These are phyloP conservation scores for Petrocephalus microphthalmus DNA, from an alignment of 2,113 vertebrate species.

Conservation along the genomic window DNA sequence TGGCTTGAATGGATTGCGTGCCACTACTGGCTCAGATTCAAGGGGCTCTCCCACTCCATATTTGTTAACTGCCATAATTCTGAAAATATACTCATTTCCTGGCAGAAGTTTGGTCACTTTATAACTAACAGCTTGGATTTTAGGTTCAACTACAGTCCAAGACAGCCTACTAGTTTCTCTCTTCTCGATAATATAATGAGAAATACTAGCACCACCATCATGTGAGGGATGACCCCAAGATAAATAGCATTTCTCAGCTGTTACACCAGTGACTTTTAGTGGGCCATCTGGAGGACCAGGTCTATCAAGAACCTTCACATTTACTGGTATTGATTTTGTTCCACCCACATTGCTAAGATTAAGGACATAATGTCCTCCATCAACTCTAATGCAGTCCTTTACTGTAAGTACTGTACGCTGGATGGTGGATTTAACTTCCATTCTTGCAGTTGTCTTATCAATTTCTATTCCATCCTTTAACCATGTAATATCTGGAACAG, in stretches of 20 bases:
- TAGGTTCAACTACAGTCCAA: constrained; percentile 91
- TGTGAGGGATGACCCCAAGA: constrained; percentile 88
- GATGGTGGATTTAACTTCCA: constrained; percentile 88
- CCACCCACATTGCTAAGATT: constrained; percentile 91
- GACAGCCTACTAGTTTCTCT: constrained; percentile 95
- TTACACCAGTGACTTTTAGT: constrained; percentile 84
- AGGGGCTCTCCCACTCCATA: constrained; percentile 88
- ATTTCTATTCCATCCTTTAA: constrained; percentile 90
- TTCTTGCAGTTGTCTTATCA: constrained; percentile 79
- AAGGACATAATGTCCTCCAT: constrained; percentile 87
- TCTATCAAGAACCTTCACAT: constrained; percentile 89
- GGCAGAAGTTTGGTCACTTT: constrained; percentile 92
- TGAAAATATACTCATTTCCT: constrained; percentile 96
- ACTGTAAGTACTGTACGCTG: constrained; percentile 78
- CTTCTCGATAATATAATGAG: constrained; percentile 93
- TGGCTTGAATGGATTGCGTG: constrained; percentile 83
- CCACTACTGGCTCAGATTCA: constrained; percentile 86
- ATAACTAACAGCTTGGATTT: constrained; percentile 86
- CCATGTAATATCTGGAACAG: constrained; percentile 84
- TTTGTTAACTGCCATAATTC: constrained; percentile 94
- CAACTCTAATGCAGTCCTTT: constrained; percentile 87
- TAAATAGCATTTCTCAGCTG: constrained; percentile 90
- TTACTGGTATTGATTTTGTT: constrained; percentile 84
- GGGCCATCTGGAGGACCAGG: constrained; percentile 92
- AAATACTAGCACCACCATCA: constrained; percentile 86